phyloP scores from a whole-genome alignment of 92 coral and sea anemone species.

The Umimayanthus kanabou region DNA sequence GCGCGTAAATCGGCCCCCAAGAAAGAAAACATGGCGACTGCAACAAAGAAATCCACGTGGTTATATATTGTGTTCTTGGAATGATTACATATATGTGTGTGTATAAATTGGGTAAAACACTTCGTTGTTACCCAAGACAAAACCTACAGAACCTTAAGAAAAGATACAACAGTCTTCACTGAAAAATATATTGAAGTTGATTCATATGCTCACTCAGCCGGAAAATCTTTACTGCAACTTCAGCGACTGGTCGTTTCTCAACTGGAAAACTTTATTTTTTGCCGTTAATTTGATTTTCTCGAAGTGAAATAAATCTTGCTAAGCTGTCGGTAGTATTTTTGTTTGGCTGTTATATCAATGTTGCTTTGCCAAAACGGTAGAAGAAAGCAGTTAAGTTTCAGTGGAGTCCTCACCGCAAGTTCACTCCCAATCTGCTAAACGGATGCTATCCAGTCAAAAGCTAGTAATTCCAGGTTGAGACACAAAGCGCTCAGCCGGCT shows the following conservation, averaged over 20 bases:
- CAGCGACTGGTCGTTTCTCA: not conserved
- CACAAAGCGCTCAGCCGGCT: slow-evolving; percentile 19
- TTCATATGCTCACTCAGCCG: not conserved
- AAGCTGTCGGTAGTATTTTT: not conserved
- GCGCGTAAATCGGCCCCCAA: slow-evolving; percentile 34
- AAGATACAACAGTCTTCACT: no score
- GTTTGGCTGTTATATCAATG: not conserved
- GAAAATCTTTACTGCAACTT: not conserved
- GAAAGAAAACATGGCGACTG: slow-evolving; percentile 31
- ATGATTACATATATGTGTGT: not conserved
- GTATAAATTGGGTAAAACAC: slow-evolving; percentile 2
- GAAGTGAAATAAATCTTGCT: not conserved
- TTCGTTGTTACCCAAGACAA: not conserved
- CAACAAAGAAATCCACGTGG: slow-evolving; percentile 40
- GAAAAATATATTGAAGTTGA: not conserved
- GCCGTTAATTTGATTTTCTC: not conserved
- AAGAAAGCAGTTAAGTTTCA: not conserved
- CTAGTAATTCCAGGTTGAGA: not conserved
- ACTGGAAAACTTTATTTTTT: not conserved
- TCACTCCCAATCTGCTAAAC: not conserved
- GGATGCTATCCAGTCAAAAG: slow-evolving; percentile 9
- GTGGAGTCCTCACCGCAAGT: not conserved
- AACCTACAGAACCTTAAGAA: not conserved
- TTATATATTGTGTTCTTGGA: slow-evolving; percentile 13
- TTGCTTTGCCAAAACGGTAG: not conserved